Conservation (phyloP, 2,113 vertebrate genomes). For the Cephalopholis sonnerati region DNA sequence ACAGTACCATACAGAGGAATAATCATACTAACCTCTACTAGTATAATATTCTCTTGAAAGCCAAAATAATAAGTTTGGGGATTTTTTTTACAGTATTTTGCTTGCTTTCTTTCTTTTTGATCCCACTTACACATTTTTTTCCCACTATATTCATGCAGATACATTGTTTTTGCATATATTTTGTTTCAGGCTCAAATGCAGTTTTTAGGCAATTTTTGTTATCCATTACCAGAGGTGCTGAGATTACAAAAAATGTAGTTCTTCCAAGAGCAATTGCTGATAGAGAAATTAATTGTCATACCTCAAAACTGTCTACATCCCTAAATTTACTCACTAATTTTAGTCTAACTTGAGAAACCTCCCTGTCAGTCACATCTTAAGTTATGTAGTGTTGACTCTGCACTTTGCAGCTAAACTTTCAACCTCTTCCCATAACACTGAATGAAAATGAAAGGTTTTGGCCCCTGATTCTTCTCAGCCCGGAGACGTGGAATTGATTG, state of each 20-base stretch:
- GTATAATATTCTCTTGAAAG: not conserved
- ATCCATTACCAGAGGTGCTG: not conserved
- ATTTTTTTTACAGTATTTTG: not conserved
- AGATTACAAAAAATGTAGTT: not conserved
- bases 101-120: not conserved
- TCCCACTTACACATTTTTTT: not conserved
- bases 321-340: not conserved
- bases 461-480: not conserved
- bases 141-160: not conserved
- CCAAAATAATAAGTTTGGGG: not conserved
- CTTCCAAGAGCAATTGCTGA: conserved; percentile 5
- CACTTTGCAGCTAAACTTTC: conserved; percentile 1
- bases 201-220: not conserved
- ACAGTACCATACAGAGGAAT: not conserved
- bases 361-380: not conserved
- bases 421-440: conserved; percentile 12
- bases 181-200: not conserved
- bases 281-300: not conserved
- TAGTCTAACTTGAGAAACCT: not conserved
- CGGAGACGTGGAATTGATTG: conserved; percentile 31
- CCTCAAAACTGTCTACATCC: conserved; percentile 10
- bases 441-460: conserved; percentile 11
- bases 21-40: no score
- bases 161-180: not conserved
- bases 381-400: conserved; percentile 9